Base-by-base conservation (phyloP, 2,888 invertebrate species). In the Apodemia zela region DNA sequence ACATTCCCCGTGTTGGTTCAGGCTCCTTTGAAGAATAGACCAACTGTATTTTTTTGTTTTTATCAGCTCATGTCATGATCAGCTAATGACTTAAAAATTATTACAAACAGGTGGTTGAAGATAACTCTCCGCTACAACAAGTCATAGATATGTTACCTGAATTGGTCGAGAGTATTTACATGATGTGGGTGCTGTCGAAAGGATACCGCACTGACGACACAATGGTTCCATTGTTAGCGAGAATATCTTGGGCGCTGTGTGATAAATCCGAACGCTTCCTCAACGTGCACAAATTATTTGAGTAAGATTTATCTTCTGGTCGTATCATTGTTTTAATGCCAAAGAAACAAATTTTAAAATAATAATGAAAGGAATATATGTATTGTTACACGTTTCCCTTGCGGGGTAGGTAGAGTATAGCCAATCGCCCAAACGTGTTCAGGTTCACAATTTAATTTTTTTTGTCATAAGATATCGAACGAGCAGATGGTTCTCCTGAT, bases 131-230 rank as follows among this genome's bases (percentile, higher is more conserved):
- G 33, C 95, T 97, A 66, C 91, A 94, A 64, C 93, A 94, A 78
- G 95, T 97, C 21, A 93, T 93, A 13, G 94, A 96, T 51, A 93
- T 94, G 6, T 93, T 98, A 33, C 96, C 96, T 0, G 93, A 95
- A 64, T 85, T 98, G 67, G 96, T 97, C 90, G 96, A 97, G 68
- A 96, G 97, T 1, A 83, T 98, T 49, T 95, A 96, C 72, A 95
- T 98, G 93, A 96, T 98, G 76, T 98, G 98, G 98, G 95, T 98
- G 61, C 93, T 98, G 63, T 98, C 98, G 0, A 88, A 88, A 63
- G 97, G 97, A 74, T 98, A 96, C 80, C 95, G 96, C 67, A 94
- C 92, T 0, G 98, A 98, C 76, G 96, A 97, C 67, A 94, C 95
- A 65, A 98, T 98, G 97, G 94, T 97, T 33, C 94, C 96, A 0